Evolutionary conservation across 2,888 invertebrate species (phyloP).

Genomic region (Bruchidius siliquastri): DNA sequence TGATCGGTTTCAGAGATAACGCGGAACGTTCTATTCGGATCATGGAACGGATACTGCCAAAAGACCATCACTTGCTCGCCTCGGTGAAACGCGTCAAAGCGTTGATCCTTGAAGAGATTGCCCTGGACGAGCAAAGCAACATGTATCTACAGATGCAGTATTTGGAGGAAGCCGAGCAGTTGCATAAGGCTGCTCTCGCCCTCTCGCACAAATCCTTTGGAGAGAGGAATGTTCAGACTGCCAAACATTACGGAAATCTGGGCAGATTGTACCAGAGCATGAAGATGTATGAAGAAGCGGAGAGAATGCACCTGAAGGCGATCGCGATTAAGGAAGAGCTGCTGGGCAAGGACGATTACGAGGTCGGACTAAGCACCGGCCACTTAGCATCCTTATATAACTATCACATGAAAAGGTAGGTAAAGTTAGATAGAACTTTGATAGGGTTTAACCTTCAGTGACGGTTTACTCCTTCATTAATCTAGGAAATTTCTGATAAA

Average conservation of each 20-base stretch:
- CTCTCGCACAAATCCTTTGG: slow-evolving; percentile 81
- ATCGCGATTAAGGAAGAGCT: slow-evolving; percentile 86
- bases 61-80: slow-evolving; percentile 79
- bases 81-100: slow-evolving; percentile 91
- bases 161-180: slow-evolving; percentile 72
- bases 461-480: too few species aligned
- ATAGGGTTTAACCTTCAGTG: too few species aligned
- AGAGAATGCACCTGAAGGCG: slow-evolving; percentile 86
- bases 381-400: slow-evolving; percentile 93
- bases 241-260: slow-evolving; percentile 93
- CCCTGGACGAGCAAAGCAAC: slow-evolving; percentile 65
- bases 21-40: slow-evolving; percentile 79
- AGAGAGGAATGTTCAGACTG: slow-evolving; percentile 90
- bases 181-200: slow-evolving; percentile 78
- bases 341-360: slow-evolving; percentile 88
- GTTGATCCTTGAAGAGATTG: slow-evolving; percentile 88
- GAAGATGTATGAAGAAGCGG: slow-evolving; percentile 81
- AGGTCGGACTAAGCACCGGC: slow-evolving; percentile 87
- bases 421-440: too few species aligned
- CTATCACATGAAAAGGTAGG: slow-evolving; percentile 79
- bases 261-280: slow-evolving; percentile 93
- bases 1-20: slow-evolving; percentile 57
- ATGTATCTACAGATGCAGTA: slow-evolving; percentile 46
- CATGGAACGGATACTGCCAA: slow-evolving; percentile 73
- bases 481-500: too few species aligned